Conservation (phyloP, 2,113 vertebrate genomes). For the Pterocles orientalis region DNA sequence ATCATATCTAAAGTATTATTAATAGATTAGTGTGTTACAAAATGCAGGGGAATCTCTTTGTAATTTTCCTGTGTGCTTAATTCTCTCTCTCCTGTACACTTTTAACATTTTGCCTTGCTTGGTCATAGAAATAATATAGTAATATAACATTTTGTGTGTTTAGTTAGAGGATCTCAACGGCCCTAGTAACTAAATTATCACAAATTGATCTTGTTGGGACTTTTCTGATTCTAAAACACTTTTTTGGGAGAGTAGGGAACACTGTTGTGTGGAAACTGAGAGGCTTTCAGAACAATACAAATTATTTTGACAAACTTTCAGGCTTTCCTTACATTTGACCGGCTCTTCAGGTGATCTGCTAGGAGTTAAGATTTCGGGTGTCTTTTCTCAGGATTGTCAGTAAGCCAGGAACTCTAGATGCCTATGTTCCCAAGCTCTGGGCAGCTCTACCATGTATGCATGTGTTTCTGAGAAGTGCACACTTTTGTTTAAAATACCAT, state of each 20-base stretch:
- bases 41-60: neutral
- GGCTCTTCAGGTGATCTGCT: rapidly evolving
- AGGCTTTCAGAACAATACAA: neutral
- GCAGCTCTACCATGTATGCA: neutral
- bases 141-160: neutral
- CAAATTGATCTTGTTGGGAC: neutral
- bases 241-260: rapidly evolving
- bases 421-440: neutral
- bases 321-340: neutral
- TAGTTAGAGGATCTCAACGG: neutral
- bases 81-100: neutral
- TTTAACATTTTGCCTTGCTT: neutral
- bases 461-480: neutral
- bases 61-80: neutral
- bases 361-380: rapidly evolving
- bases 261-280: neutral
- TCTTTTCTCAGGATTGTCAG: neutral
- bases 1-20: constrained; percentile 38
- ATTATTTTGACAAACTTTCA: neutral
- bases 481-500: neutral
- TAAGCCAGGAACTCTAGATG: neutral
- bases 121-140: neutral
- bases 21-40: constrained; percentile 18
- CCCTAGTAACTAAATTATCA: neutral
- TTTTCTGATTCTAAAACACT: neutral